These are phyloP conservation scores for Takifugu flavidus DNA, from an alignment of 2,113 vertebrate genomes.

Conservation along the genomic window DNA sequence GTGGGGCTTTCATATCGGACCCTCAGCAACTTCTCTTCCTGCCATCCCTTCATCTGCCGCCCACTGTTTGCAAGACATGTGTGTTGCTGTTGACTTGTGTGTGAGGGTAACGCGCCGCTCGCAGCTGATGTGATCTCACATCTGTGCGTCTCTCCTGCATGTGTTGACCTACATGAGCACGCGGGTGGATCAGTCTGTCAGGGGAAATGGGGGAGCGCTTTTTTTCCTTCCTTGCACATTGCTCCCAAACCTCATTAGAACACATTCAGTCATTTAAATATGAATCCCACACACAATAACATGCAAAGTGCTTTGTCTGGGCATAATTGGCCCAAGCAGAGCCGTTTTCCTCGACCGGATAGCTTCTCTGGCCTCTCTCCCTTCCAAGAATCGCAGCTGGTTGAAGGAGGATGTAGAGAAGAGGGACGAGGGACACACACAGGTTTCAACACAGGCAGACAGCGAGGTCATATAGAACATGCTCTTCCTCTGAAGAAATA, in stretches of 20 bases:
- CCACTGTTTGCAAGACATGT: slow-evolving; percentile 27
- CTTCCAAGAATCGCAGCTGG: slow-evolving; percentile 56
- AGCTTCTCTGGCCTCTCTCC: slow-evolving; percentile 47
- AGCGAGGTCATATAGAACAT: no score
- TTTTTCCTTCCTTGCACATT: slow-evolving; percentile 35
- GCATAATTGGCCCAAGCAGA: slow-evolving; percentile 66
- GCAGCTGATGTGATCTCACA: slow-evolving; percentile 14
- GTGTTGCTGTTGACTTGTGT: slow-evolving; percentile 2
- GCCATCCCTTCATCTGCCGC: slow-evolving; percentile 40
- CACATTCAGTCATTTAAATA: slow-evolving; percentile 71
- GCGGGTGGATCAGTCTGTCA: slow-evolving; percentile 47
- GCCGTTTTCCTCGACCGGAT: slow-evolving; percentile 52
- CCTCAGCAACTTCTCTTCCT: slow-evolving; percentile 47
- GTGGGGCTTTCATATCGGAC: slow-evolving; percentile 38
- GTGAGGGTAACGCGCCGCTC: neutral
- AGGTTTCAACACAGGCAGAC: neutral
- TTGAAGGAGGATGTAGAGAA: slow-evolving; percentile 23
- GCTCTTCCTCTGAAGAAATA: neutral
- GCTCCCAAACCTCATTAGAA: slow-evolving; percentile 69
- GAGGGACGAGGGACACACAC: neutral
- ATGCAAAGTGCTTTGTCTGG: slow-evolving; percentile 70
- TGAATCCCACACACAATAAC: slow-evolving; percentile 70
- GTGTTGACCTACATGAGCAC: slow-evolving; percentile 15
- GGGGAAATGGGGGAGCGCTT: slow-evolving; percentile 38
- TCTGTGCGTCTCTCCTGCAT: slow-evolving; percentile 15